Conservation (phyloP, 1,140 invertebrate species). For the Epicauta chinensis region DNA sequence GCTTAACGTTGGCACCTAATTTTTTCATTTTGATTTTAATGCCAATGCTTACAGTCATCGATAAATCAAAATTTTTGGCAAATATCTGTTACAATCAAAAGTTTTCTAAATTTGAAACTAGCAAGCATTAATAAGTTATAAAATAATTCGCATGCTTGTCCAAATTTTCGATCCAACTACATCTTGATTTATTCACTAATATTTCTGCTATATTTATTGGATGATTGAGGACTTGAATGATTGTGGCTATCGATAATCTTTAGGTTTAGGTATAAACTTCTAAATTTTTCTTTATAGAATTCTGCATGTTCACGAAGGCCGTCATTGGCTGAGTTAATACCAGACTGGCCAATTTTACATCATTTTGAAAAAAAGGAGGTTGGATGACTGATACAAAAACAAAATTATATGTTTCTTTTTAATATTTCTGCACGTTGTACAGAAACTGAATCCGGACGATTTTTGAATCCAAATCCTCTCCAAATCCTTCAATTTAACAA, state of each 20-base stretch:
- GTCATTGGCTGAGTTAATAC: conserved; percentile 90
- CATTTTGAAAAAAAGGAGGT: conserved; percentile 74
- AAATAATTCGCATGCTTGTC: no score
- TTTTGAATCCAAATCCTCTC: not conserved
- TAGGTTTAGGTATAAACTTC: conserved; percentile 12
- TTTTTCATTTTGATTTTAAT: no score
- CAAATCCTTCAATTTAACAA: conserved; percentile 4
- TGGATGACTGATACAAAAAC: conserved; percentile 46
- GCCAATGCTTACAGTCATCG: no score
- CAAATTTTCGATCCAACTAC: conserved; percentile 13
- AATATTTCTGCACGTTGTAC: conserved; percentile 29
- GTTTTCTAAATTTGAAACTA: no score
- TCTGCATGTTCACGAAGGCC: conserved; percentile 68
- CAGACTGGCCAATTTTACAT: conserved; percentile 92
- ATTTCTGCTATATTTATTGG: conserved; percentile 8
- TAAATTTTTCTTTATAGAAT: conserved; percentile 49
- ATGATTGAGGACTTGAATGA: conserved; percentile 14
- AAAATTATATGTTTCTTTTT: conserved; percentile 15
- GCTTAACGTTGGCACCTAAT: not conserved
- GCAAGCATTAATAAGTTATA: no score
- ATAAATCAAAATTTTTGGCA: no score
- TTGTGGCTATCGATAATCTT: conserved; percentile 13
- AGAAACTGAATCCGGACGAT: conserved; percentile 4
- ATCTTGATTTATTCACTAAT: conserved; percentile 10
- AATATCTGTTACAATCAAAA: no score